Evolutionary conservation across 1,140 invertebrate genomes (phyloP).

Genomic region (Heliothis subflexa): DNA sequence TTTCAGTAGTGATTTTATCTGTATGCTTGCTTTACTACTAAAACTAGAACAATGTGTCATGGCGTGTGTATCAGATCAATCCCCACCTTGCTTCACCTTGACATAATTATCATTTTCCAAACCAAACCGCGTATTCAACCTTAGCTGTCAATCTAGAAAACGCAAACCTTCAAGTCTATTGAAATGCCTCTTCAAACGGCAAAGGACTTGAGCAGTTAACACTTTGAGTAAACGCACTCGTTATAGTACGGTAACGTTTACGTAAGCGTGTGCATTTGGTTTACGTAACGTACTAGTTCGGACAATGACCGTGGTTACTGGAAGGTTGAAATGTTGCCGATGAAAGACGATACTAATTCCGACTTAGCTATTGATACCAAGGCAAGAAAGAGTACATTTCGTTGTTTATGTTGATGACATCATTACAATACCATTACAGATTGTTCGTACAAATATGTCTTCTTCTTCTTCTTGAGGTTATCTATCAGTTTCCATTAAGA

Average conservation of each 20-base stretch:
- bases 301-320: constrained; percentile 44
- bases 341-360: constrained; percentile 21
- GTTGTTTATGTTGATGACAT: no score
- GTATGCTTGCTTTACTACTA: not conserved
- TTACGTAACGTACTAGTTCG: constrained; percentile 38
- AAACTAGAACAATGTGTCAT: not conserved
- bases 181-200: not conserved
- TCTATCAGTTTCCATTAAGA: not conserved
- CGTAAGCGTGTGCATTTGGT: constrained; percentile 30
- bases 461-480: not conserved
- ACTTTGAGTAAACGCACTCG: constrained; percentile 34
- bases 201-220: constrained; percentile 17
- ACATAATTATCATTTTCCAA: constrained; percentile 5
- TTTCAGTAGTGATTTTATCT: not conserved
- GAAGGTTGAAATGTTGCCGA: constrained; percentile 32
- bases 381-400: no score
- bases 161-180: constrained; percentile 30
- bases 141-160: constrained; percentile 30
- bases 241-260: constrained; percentile 41
- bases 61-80: not conserved
- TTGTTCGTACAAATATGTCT: not conserved
- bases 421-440: no score
- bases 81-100: constrained; percentile 1
- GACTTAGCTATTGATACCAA: not conserved
- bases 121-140: constrained; percentile 7